These are phyloP conservation scores for Trissolcus basalis DNA, from an alignment of 1,140 invertebrate genomes.

Conservation along the genomic window DNA sequence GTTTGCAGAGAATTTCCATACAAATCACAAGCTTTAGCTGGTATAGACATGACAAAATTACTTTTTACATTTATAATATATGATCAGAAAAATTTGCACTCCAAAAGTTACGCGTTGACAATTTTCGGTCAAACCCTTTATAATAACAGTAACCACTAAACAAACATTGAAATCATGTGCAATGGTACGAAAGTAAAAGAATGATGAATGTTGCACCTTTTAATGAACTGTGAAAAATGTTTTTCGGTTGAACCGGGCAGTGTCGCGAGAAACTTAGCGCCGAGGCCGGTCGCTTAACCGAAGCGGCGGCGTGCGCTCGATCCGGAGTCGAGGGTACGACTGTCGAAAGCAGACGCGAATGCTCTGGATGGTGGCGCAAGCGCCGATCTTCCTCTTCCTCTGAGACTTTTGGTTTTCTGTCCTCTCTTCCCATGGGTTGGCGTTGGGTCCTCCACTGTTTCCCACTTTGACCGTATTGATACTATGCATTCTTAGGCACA, in stretches of 20 bases:
- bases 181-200: not conserved
- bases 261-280: conserved; percentile 15
- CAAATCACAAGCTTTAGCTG: too few species aligned
- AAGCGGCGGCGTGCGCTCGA: conserved; percentile 62
- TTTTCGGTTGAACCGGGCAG: not conserved
- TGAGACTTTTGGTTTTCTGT: conserved; percentile 29
- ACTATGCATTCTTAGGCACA: conserved; percentile 40
- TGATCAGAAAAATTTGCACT: too few species aligned
- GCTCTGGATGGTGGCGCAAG: conserved; percentile 67
- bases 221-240: not conserved
- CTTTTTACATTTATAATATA: too few species aligned
- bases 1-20: too few species aligned
- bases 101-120: too few species aligned
- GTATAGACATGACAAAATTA: too few species aligned
- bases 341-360: conserved; percentile 68
- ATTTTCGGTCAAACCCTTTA: too few species aligned
- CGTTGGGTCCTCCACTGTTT: conserved; percentile 35
- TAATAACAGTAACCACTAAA: too few species aligned
- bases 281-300: conserved; percentile 25
- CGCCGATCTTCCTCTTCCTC: conserved; percentile 60
- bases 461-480: conserved; percentile 44
- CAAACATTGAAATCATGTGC: too few species aligned
- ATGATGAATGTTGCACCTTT: not conserved
- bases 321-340: conserved; percentile 73
- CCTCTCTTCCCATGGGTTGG: conserved; percentile 29